These are phyloP conservation scores for Ianthella basta DNA, from an alignment of 37 sponge, comb jelly and placozoan genomes.

Conservation along the genomic window DNA sequence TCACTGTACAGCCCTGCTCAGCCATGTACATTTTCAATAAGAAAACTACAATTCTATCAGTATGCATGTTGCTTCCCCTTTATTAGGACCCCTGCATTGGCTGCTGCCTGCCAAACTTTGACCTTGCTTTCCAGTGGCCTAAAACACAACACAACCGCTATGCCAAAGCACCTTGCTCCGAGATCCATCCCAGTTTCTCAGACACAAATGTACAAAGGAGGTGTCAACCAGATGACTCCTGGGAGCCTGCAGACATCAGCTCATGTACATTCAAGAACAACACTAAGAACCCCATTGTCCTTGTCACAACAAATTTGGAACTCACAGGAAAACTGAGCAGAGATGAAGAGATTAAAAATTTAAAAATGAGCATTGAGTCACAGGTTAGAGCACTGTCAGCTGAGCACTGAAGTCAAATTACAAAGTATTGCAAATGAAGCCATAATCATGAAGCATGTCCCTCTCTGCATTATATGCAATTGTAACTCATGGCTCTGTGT, in stretches of 20 bases:
- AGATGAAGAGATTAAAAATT: not conserved
- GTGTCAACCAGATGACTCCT: not conserved
- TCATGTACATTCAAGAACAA: conserved; percentile 22
- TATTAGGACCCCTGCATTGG: not conserved
- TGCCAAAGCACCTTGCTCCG: not conserved
- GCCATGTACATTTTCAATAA: no score
- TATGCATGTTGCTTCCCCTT: no score
- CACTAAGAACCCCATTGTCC: not conserved
- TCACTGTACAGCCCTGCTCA: no score
- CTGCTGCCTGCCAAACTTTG: not conserved
- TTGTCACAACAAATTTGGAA: not conserved
- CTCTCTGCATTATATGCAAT: no score
- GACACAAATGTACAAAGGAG: not conserved
- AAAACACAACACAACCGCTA: not conserved
- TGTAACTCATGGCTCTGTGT: no score
- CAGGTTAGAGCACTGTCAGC: no score
- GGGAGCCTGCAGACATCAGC: conserved; percentile 30
- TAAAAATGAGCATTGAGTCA: no score
- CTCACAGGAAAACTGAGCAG: no score
- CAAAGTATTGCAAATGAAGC: no score
- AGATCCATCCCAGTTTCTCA: conserved; percentile 6
- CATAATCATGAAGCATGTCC: no score
- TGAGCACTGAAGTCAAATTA: no score
- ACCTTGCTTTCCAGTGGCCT: not conserved
- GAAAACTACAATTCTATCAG: no score